These are phyloP conservation scores for Acestrorhynchus altus DNA, from an alignment of 2,797 vertebrate genomes.

Conservation along the genomic window DNA sequence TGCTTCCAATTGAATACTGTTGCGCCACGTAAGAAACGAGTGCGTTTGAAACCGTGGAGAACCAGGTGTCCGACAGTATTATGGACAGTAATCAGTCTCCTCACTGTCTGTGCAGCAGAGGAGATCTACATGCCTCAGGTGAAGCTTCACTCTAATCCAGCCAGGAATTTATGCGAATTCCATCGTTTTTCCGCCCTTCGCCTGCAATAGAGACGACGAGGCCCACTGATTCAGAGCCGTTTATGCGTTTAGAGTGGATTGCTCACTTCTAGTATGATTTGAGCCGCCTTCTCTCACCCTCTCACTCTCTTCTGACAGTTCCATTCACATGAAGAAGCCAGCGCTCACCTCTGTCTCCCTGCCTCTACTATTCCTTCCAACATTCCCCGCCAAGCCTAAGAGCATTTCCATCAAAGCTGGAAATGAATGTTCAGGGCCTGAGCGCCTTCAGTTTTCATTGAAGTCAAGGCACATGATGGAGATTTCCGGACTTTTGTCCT, in stretches of 20 bases:
- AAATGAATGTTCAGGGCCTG: conserved; percentile 66
- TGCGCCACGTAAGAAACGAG: no score
- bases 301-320: conserved; percentile 53
- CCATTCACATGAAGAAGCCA: conserved; percentile 66
- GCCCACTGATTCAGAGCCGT: conserved; percentile 23
- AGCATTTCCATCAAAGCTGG: conserved; percentile 67
- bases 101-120: neutral
- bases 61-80: neutral
- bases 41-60: neutral
- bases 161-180: neutral
- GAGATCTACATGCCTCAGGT: neutral
- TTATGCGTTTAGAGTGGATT: neutral
- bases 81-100: neutral
- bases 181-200: neutral
- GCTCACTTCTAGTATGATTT: conserved; percentile 55
- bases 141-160: conserved; percentile 19
- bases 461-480: conserved; percentile 38
- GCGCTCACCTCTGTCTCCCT: conserved; percentile 56
- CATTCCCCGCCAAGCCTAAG: conserved; percentile 61
- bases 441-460: conserved; percentile 49
- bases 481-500: conserved; percentile 16
- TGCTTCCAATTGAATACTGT: no score
- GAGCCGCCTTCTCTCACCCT: conserved; percentile 38
- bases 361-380: conserved; percentile 54
- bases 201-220: conserved; percentile 25